Evolutionary conservation across 2,113 vertebrate genomes (phyloP).

Genomic region (Potamarius usumacintae): DNA sequence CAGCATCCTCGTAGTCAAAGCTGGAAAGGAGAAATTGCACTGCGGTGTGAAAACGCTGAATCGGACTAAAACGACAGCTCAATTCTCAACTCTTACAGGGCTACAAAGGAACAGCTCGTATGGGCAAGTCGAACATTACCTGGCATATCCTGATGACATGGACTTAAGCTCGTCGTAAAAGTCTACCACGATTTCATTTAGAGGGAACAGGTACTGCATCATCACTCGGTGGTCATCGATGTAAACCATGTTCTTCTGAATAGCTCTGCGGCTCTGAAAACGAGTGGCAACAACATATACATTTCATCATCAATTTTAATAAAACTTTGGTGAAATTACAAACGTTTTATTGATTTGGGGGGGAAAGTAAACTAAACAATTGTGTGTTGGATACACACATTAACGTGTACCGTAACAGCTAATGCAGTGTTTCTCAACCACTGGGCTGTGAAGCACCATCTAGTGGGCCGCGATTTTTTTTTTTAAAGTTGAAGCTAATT

Average conservation of each 20-base stretch:
- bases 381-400: neutral
- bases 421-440: no score
- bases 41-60: conserved; percentile 8
- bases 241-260: conserved; percentile 90
- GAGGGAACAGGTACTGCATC: conserved; percentile 90
- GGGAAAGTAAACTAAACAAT: neutral
- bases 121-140: conserved; percentile 69
- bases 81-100: neutral
- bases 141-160: conserved; percentile 93
- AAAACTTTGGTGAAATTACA: neutral
- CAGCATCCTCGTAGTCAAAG: conserved; percentile 96
- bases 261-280: conserved; percentile 79
- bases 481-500: no score
- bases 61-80: neutral
- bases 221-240: conserved; percentile 91
- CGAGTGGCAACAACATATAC: conserved; percentile 1
- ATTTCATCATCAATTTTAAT: neutral
- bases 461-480: no score
- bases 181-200: conserved; percentile 95
- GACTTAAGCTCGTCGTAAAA: conserved; percentile 96
- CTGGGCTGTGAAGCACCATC: no score
- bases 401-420: neutral
- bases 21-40: conserved; percentile 62
- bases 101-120: neutral
- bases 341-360: neutral